These are phyloP conservation scores for Telmatochromis sp. DNA, from an alignment of 2,113 vertebrate species.

Conservation along the genomic window DNA sequence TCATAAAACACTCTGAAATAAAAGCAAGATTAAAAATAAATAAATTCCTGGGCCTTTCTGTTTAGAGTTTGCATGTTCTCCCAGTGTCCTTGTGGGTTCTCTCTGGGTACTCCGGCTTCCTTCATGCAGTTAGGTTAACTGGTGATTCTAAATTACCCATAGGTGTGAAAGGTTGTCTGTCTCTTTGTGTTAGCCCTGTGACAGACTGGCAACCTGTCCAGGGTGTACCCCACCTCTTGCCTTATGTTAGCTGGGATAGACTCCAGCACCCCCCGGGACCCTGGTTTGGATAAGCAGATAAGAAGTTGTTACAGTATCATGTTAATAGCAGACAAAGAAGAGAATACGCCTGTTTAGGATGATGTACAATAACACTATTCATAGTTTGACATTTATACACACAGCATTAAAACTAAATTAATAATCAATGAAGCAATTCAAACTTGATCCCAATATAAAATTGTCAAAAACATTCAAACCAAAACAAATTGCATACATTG, in stretches of 20 bases:
- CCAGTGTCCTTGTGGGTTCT: not conserved
- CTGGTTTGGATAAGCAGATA: not conserved
- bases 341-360: not conserved
- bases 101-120: not conserved
- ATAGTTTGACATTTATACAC: not conserved
- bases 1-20: not conserved
- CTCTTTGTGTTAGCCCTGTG: not conserved
- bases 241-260: not conserved
- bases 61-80: not conserved
- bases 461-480: not conserved
- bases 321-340: not conserved
- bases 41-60: accelerated
- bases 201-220: not conserved
- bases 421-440: not conserved
- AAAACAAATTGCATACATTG: not conserved
- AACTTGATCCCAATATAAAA: not conserved
- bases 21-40: not conserved
- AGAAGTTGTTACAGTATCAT: not conserved
- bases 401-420: not conserved
- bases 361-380: not conserved
- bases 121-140: not conserved
- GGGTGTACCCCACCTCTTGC: not conserved
- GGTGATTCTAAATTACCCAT: not conserved
- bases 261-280: accelerated
- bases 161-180: not conserved